These are phyloP conservation scores for Columbina picui DNA, from an alignment of 2,113 vertebrate species.

Conservation along the genomic window DNA sequence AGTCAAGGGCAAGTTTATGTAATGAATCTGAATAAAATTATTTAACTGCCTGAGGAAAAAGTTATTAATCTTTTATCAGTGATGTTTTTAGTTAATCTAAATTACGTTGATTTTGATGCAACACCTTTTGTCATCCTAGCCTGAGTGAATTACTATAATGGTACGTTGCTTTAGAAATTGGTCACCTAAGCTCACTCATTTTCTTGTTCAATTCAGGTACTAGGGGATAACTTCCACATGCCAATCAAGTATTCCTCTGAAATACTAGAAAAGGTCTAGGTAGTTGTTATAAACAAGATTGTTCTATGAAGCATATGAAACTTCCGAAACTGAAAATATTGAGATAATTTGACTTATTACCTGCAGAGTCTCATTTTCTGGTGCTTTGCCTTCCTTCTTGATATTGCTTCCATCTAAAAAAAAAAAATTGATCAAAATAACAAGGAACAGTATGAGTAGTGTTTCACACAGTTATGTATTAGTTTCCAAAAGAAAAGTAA, in stretches of 20 bases:
- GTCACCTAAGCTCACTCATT: not conserved
- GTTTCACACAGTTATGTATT: not conserved
- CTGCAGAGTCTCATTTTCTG: not conserved
- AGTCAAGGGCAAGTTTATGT: not conserved
- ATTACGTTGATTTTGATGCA: not conserved
- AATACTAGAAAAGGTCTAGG: not conserved
- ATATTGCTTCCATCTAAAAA: not conserved
- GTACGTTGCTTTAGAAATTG: not conserved
- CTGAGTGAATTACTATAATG: not conserved
- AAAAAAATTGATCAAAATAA: not conserved
- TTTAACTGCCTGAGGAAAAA: not conserved
- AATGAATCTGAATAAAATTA: not conserved
- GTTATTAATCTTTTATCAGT: not conserved
- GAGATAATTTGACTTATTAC: not conserved
- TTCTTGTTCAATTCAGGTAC: not conserved
- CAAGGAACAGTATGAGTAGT: not conserved
- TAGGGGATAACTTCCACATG: not conserved
- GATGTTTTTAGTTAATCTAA: not conserved
- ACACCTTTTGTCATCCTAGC: not conserved
- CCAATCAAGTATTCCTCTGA: not conserved
- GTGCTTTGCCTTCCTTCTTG: not conserved
- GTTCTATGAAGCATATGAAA: not conserved
- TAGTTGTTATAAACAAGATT: not conserved
- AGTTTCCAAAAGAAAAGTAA: not conserved
- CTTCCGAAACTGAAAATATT: not conserved